phyloP scores from a whole-genome alignment of 2,113 vertebrate species.

The Salvelinus alpinus region DNA sequence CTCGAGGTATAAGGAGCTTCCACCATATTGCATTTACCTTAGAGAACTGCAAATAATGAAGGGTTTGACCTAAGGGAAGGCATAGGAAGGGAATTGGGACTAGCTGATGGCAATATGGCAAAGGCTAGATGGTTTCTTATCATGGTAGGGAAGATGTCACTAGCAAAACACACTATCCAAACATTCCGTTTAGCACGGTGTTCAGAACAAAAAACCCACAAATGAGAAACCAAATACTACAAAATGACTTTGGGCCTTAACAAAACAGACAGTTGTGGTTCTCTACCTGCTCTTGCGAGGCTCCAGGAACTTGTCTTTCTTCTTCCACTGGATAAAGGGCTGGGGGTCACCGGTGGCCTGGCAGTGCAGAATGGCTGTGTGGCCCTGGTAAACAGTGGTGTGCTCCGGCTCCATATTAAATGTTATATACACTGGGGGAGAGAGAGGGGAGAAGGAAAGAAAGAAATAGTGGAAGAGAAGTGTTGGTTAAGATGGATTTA shows the following conservation, averaged over 20 bases:
- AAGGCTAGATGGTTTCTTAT: too few species aligned
- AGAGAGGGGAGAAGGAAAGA: background rate
- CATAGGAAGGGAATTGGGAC: too few species aligned
- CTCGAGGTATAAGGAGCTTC: too few species aligned
- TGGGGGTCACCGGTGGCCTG: conserved; percentile 84
- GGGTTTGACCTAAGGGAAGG: too few species aligned
- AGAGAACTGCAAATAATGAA: too few species aligned
- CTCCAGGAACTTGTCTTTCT: conserved; percentile 83
- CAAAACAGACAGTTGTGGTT: background rate
- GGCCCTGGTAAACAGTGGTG: conserved; percentile 86
- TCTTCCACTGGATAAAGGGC: conserved; percentile 86
- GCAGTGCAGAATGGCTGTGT: conserved; percentile 85
- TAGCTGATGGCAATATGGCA: too few species aligned
- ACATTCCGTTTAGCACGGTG: too few species aligned
- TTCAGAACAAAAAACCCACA: background rate
- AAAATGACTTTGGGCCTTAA: background rate
- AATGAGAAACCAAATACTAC: background rate
- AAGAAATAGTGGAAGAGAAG: too few species aligned
- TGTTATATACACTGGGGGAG: conserved; percentile 75
- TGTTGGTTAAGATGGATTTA: too few species aligned
- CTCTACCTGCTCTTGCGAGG: conserved; percentile 76
- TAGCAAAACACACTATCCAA: too few species aligned
- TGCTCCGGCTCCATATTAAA: conserved; percentile 85
- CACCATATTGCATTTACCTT: too few species aligned
- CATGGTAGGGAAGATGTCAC: too few species aligned